Conservation (phyloP, 92 coral and sea anemone species). For the Phenganax subtilis region DNA sequence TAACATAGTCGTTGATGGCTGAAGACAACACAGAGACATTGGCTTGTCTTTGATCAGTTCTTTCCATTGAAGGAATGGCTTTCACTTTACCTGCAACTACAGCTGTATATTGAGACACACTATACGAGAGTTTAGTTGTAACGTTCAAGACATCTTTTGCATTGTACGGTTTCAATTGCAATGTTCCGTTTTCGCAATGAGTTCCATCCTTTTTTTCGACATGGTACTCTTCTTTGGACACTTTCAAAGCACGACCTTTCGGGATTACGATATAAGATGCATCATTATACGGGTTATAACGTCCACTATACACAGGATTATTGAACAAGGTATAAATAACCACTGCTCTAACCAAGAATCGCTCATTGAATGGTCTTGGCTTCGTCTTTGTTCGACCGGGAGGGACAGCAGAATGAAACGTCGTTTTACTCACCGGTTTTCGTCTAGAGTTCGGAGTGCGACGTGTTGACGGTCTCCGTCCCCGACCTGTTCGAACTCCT, state of each 20-base stretch:
- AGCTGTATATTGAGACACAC: neutral
- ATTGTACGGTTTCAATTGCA: neutral
- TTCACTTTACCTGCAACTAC: neutral
- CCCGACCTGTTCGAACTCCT: neutral
- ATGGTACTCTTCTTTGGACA: constrained; percentile 9
- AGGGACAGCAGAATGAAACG: constrained; percentile 18
- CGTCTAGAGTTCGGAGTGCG: neutral
- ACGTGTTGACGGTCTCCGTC: neutral
- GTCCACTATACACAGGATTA: neutral
- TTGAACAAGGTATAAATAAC: neutral
- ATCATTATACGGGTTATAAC: constrained; percentile 15
- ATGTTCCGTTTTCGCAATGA: neutral
- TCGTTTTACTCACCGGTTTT: neutral
- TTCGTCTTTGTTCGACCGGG: neutral
- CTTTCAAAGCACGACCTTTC: constrained; percentile 16
- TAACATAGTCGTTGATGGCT: constrained; percentile 12
- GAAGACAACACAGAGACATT: neutral
- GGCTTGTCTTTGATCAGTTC: neutral
- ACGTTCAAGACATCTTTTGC: neutral
- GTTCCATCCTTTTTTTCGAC: neutral
- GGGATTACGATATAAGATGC: constrained; percentile 9
- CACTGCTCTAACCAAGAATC: neutral
- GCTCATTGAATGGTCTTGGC: neutral
- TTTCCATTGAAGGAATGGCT: neutral
- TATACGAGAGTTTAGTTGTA: constrained; percentile 21